These are phyloP conservation scores for Hippocampus barbouri DNA, from an alignment of 2,113 vertebrate genomes.

Conservation along the genomic window DNA sequence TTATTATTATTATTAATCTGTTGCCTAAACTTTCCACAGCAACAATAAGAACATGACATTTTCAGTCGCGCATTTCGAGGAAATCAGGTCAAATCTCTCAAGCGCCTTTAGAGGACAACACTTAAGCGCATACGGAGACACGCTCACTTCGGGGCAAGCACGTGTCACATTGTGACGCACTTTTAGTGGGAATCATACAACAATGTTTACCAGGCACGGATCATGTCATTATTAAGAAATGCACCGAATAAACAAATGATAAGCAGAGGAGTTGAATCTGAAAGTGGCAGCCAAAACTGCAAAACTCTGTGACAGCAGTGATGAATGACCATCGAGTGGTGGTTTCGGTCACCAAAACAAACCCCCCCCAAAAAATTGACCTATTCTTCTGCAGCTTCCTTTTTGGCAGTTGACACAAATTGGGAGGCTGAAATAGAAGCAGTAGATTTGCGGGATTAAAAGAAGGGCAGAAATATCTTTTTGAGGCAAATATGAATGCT, in stretches of 20 bases:
- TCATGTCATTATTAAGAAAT: slow-evolving; percentile 30
- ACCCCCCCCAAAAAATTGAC: too few relatives aligned
- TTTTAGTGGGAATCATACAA: slow-evolving; percentile 18
- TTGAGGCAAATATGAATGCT: background rate
- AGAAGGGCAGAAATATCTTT: background rate
- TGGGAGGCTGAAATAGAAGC: too few relatives aligned
- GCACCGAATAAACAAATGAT: slow-evolving; percentile 31
- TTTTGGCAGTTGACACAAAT: too few relatives aligned
- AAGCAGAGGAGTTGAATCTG: background rate
- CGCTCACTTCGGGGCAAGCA: slow-evolving; percentile 9
- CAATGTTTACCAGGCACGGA: slow-evolving; percentile 48
- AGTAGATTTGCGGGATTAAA: background rate
- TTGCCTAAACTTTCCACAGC: background rate
- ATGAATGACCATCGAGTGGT: background rate
- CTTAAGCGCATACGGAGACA: background rate
- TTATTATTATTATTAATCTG: too few relatives aligned
- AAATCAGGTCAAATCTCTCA: too few relatives aligned
- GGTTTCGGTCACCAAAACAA: too few relatives aligned
- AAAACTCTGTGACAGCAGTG: background rate
- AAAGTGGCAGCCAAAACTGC: background rate
- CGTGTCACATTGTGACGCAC: slow-evolving; percentile 34
- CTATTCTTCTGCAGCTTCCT: too few relatives aligned
- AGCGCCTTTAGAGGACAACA: background rate
- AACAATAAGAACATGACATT: slow-evolving; percentile 7
- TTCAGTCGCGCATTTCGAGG: background rate